Conservation (phyloP, 92 coral and sea anemone species). For the Metridium senile region DNA sequence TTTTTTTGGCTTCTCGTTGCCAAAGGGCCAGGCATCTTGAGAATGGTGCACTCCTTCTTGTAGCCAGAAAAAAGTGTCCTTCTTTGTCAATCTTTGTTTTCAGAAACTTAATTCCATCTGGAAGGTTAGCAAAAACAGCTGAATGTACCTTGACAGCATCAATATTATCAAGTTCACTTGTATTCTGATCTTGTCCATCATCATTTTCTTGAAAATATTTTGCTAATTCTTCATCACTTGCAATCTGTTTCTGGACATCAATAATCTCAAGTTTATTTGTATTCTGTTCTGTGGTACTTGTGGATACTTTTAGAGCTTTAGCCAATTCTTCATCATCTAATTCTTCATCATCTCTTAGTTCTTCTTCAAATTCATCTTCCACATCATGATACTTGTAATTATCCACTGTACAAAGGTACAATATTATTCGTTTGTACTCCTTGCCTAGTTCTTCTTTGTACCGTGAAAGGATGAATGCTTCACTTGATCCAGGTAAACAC, state of each 20-base stretch:
- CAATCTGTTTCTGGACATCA: neutral
- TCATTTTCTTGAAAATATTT: constrained; percentile 56
- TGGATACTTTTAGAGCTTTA: neutral
- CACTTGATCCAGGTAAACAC: constrained; percentile 49
- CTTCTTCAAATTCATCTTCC: constrained; percentile 22
- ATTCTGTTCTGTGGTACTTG: constrained; percentile 16
- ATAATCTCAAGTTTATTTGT: neutral
- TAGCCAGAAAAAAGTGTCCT: constrained; percentile 48
- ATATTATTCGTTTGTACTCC: constrained; percentile 48
- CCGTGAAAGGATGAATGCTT: constrained; percentile 37
- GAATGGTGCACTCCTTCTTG: constrained; percentile 62
- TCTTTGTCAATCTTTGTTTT: constrained; percentile 33
- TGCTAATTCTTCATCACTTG: constrained; percentile 45
- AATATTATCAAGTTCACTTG: neutral
- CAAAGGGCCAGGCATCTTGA: constrained; percentile 57
- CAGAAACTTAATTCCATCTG: neutral
- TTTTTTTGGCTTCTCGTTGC: constrained; percentile 54
- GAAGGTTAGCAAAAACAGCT: constrained; percentile 4
- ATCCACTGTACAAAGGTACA: constrained; percentile 51
- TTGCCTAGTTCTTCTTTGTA: constrained; percentile 52
- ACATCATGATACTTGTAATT: constrained; percentile 5
- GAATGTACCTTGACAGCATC: neutral
- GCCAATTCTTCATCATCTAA: neutral
- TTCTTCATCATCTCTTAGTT: constrained; percentile 30
- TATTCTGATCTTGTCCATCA: neutral